Evolutionary conservation across 2,888 invertebrate species (phyloP).

Genomic region (Heteromyza rotundicornis): DNA sequence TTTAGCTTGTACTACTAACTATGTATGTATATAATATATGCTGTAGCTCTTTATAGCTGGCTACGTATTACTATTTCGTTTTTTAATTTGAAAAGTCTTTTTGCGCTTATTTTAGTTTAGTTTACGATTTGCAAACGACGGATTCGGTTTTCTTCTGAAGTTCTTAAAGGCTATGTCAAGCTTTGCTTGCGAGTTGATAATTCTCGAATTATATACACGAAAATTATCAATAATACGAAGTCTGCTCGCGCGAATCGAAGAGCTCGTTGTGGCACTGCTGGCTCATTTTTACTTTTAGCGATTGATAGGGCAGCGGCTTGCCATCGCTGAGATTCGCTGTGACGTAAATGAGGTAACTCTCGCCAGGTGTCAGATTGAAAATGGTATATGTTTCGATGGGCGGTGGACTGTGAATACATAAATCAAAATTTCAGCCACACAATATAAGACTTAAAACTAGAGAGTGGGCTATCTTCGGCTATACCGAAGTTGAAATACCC

Average conservation of each 20-base stretch:
- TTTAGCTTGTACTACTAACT: constrained; percentile 1
- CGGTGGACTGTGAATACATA: constrained; percentile 20
- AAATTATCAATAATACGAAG: constrained; percentile 51
- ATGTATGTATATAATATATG: too few relatives aligned
- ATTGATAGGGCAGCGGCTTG: constrained; percentile 67
- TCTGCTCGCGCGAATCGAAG: constrained; percentile 51
- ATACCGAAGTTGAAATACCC: too few relatives aligned
- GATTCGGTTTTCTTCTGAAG: constrained; percentile 31
- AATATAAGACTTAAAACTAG: too few relatives aligned
- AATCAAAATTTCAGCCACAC: too few relatives aligned
- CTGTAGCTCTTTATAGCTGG: too few relatives aligned
- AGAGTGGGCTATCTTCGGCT: too few relatives aligned
- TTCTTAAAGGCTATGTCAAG: constrained; percentile 17
- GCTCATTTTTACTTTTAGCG: constrained; percentile 59
- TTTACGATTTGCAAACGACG: too few relatives aligned
- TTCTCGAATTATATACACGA: too few relatives aligned
- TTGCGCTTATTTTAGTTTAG: constrained; percentile 4
- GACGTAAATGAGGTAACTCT: constrained; percentile 67
- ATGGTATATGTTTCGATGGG: constrained; percentile 63
- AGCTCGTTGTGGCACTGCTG: constrained; percentile 50
- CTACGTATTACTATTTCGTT: too few relatives aligned
- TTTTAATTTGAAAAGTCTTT: constrained; percentile 7
- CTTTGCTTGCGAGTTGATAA: neutral
- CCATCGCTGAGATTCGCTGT: constrained; percentile 67
- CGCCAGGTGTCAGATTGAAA: constrained; percentile 64